phyloP scores from a whole-genome alignment of 2,888 invertebrate genomes.

The Heteromurus nitidus region DNA sequence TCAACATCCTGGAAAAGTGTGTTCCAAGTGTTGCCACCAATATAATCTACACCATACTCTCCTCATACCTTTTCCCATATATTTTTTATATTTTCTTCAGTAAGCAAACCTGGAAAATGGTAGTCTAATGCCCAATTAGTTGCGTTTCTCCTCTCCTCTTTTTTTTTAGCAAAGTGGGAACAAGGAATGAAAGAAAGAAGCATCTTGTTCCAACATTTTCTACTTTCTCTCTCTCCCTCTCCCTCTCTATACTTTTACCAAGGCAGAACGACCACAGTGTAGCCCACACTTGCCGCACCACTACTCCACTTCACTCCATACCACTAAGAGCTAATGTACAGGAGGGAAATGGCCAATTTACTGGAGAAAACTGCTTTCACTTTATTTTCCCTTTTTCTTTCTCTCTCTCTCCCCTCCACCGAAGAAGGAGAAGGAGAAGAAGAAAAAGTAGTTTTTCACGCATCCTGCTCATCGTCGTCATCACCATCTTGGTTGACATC shows the following conservation, averaged over 20 bases:
- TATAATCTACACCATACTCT: too few relatives aligned
- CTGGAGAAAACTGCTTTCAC: slow-evolving; percentile 57
- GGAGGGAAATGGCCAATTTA: slow-evolving; percentile 64
- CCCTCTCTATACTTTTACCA: too few relatives aligned
- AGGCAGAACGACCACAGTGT: too few relatives aligned
- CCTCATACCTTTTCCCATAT: too few relatives aligned
- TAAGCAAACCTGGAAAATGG: slow-evolving; percentile 9
- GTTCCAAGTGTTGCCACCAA: too few relatives aligned
- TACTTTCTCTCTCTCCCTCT: background rate
- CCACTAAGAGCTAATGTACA: slow-evolving; percentile 44
- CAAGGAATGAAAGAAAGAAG: background rate
- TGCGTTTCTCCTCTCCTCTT: background rate
- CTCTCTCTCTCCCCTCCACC: background rate
- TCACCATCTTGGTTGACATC: background rate
- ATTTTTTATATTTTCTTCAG: too few relatives aligned
- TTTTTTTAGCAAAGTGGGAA: background rate
- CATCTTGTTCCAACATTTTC: background rate
- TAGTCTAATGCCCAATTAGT: slow-evolving; percentile 7
- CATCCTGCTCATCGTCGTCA: background rate
- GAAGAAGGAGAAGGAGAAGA: background rate
- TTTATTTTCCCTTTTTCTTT: slow-evolving; percentile 42
- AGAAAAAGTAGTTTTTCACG: slow-evolving; percentile 1
- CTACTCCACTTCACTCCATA: background rate
- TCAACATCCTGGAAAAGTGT: too few relatives aligned
- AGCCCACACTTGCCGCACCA: too few relatives aligned